Percentiles rank a stretch among this genome's conserved stretches.
phyloP scores from a whole-genome alignment of 2,888 invertebrate genomes.

The Agrotis segetum region DNA sequence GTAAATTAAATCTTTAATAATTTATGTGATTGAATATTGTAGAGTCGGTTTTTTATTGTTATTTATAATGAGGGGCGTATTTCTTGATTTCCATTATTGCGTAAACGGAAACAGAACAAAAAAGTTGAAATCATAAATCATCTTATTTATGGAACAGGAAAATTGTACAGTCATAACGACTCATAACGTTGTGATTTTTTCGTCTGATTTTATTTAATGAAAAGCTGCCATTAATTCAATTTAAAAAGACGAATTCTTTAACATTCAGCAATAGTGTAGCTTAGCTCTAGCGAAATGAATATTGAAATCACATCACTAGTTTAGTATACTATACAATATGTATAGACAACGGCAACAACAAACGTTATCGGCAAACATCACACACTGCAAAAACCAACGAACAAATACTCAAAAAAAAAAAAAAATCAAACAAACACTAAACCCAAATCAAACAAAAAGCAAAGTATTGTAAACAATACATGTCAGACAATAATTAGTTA shows the following conservation, averaged over 20 bases:
- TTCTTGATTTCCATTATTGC: constrained; percentile 25
- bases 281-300: too few species aligned
- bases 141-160: constrained; percentile 39
- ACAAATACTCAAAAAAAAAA: not conserved
- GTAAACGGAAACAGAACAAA: constrained; percentile 26
- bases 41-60: constrained; percentile 29
- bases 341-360: not conserved
- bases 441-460: constrained; percentile 38
- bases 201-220: not conserved
- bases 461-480: constrained; percentile 51
- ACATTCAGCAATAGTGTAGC: too few species aligned
- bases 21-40: constrained; percentile 44
- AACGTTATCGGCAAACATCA: not conserved
- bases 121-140: constrained; percentile 24
- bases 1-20: constrained; percentile 46
- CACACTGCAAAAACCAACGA: not conserved
- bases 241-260: not conserved
- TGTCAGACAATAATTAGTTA: constrained; percentile 70
- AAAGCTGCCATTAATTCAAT: not conserved
- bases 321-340: too few species aligned
- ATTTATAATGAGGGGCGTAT: constrained; percentile 35
- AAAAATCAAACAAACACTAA: constrained; percentile 16
- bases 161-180: constrained; percentile 18
- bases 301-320: too few species aligned
- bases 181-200: constrained; percentile 30